Evolutionary conservation across 30 jellyfish, hydroid and myxozoan species (phyloP), one percentile per base, ranked within the genome.

Genomic region (Aurelia coerulea): DNA sequence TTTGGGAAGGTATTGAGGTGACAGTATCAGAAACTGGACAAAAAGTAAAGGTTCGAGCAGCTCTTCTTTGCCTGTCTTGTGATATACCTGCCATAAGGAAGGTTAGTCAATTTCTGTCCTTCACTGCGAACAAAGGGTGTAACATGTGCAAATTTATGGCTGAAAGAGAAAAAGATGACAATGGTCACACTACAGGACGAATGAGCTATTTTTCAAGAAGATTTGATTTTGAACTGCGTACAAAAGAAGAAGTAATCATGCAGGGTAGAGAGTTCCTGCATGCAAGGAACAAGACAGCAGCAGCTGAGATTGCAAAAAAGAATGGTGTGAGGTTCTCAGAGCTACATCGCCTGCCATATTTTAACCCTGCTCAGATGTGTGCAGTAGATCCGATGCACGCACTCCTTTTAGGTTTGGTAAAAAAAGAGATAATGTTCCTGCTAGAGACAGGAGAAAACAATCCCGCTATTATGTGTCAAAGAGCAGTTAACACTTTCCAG

Each of bases 121-220:
- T 9, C 67, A 42, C 37, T 12, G 68, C 83, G 12, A 72, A 72
- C 19, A 72, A 35, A 42, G 83, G 83, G 14, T 72, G 83, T 35
- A 72, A 42, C 52, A 72, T 72, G 83, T 72, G 83, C 67, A 8
- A 35, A 9, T 49, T 35, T 49, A 65, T 34, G 67, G 83, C 83
- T 13, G 83, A 72, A 72, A 17, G 68, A 16, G 75, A 65, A 72
- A 16, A 72, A 7, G 68, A 35, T 10, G 83, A 65, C 12, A 34
- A 16, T 72, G 67, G 67, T 31, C 29, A 23, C 29, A 23, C 29
- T 23, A 23, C 29, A 23, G 29, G 29, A 23, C 37, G 46, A 72
- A 72, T 72, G 83, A 72, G 83, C 67, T 72, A 72, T 72, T 49
- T 72, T 5, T 9, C 83, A 9, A 39, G 52, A 10, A 42, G 12